A percentile compares a stretch with the other conserved stretches of the same genome.
phyloP scores from a whole-genome alignment of 1,140 invertebrate species.

The Zaprionus camerounensis region DNA sequence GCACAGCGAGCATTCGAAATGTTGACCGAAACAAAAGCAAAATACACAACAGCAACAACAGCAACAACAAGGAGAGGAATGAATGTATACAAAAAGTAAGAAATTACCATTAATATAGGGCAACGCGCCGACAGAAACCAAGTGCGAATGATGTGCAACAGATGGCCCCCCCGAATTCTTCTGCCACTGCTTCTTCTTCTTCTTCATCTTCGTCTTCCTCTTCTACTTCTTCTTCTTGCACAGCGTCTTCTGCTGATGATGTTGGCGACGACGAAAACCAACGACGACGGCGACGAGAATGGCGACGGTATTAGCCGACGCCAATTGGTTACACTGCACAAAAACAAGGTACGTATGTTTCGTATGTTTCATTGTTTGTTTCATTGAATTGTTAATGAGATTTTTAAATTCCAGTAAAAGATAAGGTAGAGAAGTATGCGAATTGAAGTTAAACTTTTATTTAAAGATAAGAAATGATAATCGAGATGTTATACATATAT shows the following conservation, averaged over 20 bases:
- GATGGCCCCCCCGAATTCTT: conserved; percentile 75
- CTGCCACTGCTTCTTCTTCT: not conserved
- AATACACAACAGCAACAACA: conserved; percentile 30
- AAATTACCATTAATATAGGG: conserved; percentile 82
- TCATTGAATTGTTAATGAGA: not conserved
- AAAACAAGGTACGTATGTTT: not conserved
- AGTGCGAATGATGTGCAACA: conserved; percentile 82
- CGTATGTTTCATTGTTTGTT: too few relatives aligned
- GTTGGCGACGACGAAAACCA: conserved; percentile 29
- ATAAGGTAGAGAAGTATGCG: too few relatives aligned
- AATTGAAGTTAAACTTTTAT: too few relatives aligned
- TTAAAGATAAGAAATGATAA: too few relatives aligned
- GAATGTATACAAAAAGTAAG: conserved; percentile 82
- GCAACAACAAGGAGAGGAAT: conserved; percentile 3
- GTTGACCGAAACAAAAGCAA: conserved; percentile 69
- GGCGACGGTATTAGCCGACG: conserved; percentile 48
- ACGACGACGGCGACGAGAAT: conserved; percentile 24
- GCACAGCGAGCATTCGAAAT: conserved; percentile 32
- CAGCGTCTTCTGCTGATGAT: conserved; percentile 8
- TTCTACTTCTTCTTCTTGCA: conserved; percentile 4
- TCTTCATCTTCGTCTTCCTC: not conserved
- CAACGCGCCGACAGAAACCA: conserved; percentile 80
- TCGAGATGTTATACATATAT: too few relatives aligned
- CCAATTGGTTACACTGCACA: conserved; percentile 42
- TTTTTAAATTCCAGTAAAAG: not conserved